phyloP scores from a whole-genome alignment of 2,888 invertebrate genomes.

The Nephrotoma flavescens region DNA sequence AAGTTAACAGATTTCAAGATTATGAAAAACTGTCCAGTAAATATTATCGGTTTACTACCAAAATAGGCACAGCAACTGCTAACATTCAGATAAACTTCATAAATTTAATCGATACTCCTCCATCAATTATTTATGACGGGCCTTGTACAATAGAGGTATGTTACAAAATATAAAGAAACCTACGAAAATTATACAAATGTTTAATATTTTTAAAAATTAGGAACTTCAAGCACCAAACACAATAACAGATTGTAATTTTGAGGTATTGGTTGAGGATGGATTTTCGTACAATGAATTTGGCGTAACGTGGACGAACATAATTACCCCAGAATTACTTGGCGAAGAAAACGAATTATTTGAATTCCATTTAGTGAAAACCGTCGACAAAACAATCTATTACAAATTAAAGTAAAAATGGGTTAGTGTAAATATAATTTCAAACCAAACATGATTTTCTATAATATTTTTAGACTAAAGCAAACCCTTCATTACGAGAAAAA shows the following conservation, averaged over 20 bases:
- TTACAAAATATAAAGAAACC: slow-evolving; percentile 1
- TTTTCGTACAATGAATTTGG: slow-evolving; percentile 6
- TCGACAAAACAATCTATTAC: not conserved
- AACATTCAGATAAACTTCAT: slow-evolving; percentile 17
- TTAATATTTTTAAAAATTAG: slow-evolving; percentile 17
- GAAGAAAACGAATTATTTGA: slow-evolving; percentile 32
- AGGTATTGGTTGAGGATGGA: slow-evolving; percentile 18
- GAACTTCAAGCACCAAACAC: slow-evolving; percentile 23
- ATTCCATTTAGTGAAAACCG: slow-evolving; percentile 16
- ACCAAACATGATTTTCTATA: not conserved
- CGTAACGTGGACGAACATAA: slow-evolving; percentile 22
- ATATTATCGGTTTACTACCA: slow-evolving; percentile 30
- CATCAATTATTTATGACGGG: slow-evolving; percentile 33
- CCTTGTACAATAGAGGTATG: slow-evolving; percentile 34
- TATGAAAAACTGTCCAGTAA: slow-evolving; percentile 36
- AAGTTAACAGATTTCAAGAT: slow-evolving; percentile 32
- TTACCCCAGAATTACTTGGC: slow-evolving; percentile 32
- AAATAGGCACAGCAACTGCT: slow-evolving; percentile 21
- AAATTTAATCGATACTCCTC: slow-evolving; percentile 38
- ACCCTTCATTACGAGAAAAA: not conserved
- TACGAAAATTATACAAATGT: not conserved
- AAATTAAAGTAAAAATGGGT: not conserved
- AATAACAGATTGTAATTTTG: slow-evolving; percentile 23
- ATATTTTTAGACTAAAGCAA: not conserved
- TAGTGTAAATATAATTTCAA: not conserved